Evolutionary conservation across 2,113 vertebrate species (phyloP).

Genomic region (Corythornis cristatus): DNA sequence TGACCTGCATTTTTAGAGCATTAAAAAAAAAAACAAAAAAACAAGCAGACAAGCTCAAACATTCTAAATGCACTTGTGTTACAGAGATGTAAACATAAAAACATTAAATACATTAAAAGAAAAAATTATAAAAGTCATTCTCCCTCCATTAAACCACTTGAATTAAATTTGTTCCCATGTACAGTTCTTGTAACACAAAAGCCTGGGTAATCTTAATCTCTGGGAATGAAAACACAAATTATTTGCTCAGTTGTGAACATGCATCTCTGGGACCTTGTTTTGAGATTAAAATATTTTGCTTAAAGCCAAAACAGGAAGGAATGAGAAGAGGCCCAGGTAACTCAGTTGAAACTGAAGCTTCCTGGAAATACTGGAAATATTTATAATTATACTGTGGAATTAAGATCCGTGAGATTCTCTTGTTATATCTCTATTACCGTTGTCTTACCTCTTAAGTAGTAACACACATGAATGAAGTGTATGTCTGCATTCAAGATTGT

Average conservation of each 20-base stretch:
- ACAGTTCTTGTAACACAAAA: background rate
- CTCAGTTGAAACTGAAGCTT: background rate
- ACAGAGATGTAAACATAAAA: background rate
- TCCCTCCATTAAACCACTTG: background rate
- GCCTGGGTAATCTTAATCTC: background rate
- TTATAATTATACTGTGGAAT: background rate
- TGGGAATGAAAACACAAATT: background rate
- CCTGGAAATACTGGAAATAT: background rate
- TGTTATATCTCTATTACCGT: background rate
- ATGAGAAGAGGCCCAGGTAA: accelerated
- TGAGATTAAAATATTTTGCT: background rate
- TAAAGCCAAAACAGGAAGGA: background rate
- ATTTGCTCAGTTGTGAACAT: background rate
- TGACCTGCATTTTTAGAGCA: background rate
- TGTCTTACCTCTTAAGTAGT: background rate
- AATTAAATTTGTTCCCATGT: background rate
- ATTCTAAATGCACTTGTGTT: background rate
- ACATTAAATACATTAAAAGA: background rate
- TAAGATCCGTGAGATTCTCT: background rate
- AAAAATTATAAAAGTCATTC: background rate
- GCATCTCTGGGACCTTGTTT: background rate
- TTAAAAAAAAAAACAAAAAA: background rate
- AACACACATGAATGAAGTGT: background rate
- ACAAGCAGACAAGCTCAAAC: background rate
- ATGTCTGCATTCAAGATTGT: background rate